phyloP scores from a whole-genome alignment of 2,888 invertebrate genomes.

The Limulus polyphemus region DNA sequence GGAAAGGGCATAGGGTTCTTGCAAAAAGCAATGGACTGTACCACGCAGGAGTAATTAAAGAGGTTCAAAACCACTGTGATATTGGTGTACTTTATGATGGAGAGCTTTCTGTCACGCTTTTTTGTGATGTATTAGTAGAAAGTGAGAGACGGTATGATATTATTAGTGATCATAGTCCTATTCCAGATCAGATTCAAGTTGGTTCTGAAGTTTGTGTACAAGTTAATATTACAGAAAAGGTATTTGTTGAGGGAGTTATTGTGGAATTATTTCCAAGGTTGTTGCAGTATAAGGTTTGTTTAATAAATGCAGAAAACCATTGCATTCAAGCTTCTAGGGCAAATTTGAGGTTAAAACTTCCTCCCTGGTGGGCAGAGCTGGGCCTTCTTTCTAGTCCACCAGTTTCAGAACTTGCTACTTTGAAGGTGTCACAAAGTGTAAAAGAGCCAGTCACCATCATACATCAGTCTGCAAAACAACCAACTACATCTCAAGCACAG shows the following conservation, averaged over 20 bases:
- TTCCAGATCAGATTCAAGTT: slow-evolving; percentile 56
- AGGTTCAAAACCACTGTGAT: slow-evolving; percentile 26
- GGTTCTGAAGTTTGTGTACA: slow-evolving; percentile 64
- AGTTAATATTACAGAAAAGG: slow-evolving; percentile 44
- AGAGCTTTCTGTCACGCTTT: slow-evolving; percentile 14
- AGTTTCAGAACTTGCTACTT: background rate
- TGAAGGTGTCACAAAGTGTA: background rate
- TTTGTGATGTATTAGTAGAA: slow-evolving; percentile 15
- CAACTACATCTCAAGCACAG: background rate
- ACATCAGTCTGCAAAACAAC: background rate
- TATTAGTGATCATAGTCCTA: slow-evolving; percentile 68
- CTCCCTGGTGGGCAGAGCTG: slow-evolving; percentile 94
- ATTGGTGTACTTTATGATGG: slow-evolving; percentile 19
- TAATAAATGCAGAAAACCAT: slow-evolving; percentile 28
- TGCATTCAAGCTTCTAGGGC: slow-evolving; percentile 52
- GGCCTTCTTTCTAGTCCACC: slow-evolving; percentile 37
- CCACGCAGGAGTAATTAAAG: slow-evolving; percentile 73
- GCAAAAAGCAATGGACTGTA: slow-evolving; percentile 71
- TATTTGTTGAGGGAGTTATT: slow-evolving; percentile 76
- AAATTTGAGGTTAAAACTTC: slow-evolving; percentile 73
- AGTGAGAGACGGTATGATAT: slow-evolving; percentile 17
- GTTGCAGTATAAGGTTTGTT: slow-evolving; percentile 54
- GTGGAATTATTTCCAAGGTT: slow-evolving; percentile 52
- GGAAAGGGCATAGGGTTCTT: slow-evolving; percentile 82
- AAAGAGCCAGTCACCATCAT: background rate